Conservation (phyloP, 2,888 invertebrate genomes). For the Acleris sparsana region DNA sequence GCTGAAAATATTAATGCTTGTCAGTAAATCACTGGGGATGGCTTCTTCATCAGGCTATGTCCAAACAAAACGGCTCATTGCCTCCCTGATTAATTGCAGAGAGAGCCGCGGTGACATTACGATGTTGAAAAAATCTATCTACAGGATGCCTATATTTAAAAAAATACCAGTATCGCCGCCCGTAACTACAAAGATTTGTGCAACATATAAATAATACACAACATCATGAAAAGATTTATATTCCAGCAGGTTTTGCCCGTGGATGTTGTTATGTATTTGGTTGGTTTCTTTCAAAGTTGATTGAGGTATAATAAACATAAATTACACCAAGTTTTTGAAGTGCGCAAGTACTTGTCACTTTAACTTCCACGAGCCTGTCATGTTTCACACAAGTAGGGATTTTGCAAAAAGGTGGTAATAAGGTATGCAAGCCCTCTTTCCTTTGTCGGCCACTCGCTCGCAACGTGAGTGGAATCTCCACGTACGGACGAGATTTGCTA, state of each 20-base stretch:
- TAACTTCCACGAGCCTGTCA: constrained; percentile 69
- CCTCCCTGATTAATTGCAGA: constrained; percentile 80
- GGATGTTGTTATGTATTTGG: no score
- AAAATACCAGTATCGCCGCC: not conserved
- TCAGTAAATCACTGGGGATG: constrained; percentile 37
- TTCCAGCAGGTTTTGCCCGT: no score
- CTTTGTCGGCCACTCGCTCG: constrained; percentile 81
- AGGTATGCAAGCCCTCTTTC: constrained; percentile 82
- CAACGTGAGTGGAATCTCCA: constrained; percentile 78
- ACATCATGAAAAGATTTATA: no score
- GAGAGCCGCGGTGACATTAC: constrained; percentile 74
- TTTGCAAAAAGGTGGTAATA: constrained; percentile 81
- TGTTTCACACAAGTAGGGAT: constrained; percentile 80
- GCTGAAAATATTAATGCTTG: constrained; percentile 38
- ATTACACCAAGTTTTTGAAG: constrained; percentile 17
- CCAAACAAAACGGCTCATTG: constrained; percentile 82
- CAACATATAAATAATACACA: not conserved
- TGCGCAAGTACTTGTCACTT: constrained; percentile 61
- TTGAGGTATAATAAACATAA: constrained; percentile 15
- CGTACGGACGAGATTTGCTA: constrained; percentile 62
- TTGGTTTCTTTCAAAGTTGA: not conserved
- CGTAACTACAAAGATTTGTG: not conserved
- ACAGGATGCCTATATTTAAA: constrained; percentile 2
- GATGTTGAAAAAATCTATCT: constrained; percentile 57
- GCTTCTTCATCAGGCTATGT: constrained; percentile 69